A percentile compares a stretch with the other conserved stretches of the same genome.
These are phyloP conservation scores for Cynoglossus semilaevis DNA, from an alignment of 2,113 vertebrate genomes.

Conservation along the genomic window DNA sequence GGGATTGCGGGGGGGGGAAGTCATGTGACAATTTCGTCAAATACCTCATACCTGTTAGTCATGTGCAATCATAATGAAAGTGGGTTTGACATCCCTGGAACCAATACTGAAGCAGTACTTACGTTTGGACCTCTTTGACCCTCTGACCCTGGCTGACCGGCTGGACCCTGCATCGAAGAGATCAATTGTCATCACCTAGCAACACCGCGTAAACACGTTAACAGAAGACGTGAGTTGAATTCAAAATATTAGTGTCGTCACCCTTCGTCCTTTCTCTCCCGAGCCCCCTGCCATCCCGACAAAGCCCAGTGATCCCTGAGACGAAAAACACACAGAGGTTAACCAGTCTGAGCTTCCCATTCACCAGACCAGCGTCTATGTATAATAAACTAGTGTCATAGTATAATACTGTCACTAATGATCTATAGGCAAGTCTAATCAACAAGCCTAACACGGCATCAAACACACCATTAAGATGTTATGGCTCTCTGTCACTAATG, in stretches of 20 bases:
- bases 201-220: constrained; percentile 3
- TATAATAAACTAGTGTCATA: constrained; percentile 70
- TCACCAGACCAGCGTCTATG: constrained; percentile 58
- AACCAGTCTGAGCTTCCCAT: constrained; percentile 64
- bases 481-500: constrained; percentile 71
- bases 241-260: constrained; percentile 65
- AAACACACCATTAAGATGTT: constrained; percentile 68
- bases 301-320: constrained; percentile 87
- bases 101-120: constrained; percentile 56
- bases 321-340: constrained; percentile 58
- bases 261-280: constrained; percentile 91
- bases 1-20: too few species aligned
- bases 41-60: too few species aligned
- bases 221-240: constrained; percentile 1
- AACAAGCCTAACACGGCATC: constrained; percentile 61
- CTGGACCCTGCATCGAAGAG: constrained; percentile 79
- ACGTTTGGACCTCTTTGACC: constrained; percentile 86
- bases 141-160: constrained; percentile 78
- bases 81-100: too few species aligned
- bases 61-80: too few species aligned
- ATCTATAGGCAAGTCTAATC: constrained; percentile 73
- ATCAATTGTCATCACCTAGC: constrained; percentile 21
- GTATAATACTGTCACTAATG: constrained; percentile 75
- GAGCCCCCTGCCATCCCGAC: constrained; percentile 73
- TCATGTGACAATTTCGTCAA: too few species aligned